Evolutionary conservation across 23 tunicate genomes (phyloP), one percentile per base, ranked within the genome.

Genomic region (Halocynthia aurantium): DNA sequence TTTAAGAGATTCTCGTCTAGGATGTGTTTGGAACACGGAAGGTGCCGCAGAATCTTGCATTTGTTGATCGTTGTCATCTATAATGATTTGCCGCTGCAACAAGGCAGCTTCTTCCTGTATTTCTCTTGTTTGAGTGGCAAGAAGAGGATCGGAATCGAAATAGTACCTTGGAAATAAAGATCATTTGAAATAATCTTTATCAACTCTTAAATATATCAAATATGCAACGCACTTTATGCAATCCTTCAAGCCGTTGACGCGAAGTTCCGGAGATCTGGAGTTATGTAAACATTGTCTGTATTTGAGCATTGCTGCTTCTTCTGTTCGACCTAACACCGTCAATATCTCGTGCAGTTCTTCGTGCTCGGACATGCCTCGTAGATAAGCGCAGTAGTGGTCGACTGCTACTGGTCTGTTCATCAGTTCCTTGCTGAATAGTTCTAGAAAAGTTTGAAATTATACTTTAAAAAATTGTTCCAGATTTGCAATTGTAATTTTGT

Each of bases 261-360:
- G 74, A 13, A 91, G 78, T 79, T 91, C 88, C 8, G 97, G 87
- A 0, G 84, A 89, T 7, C 80, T 73, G n/a, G 91, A 62, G 10
- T 84, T 57, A 10, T 82, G 82, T 55, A 91, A 53, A 50, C 84
- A 79, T 50, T 91, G 91, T 54, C 81, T 83, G 81, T 91, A 91
- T 74, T 91, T 91, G 7, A 91, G 71, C 87, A 91, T 86, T 53
- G 97, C 97, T 5, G 97, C 97, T 69, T 91, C 97, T 71, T 91
- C 97, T 5, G 90, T 90, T 51, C 90, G 76, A n/a, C 96, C 96
- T 9, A 90, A 71, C 6, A 88, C 85, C 56, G 83, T 91, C 53
- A 91, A 72, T 57, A 90, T 91, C 77, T 91, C 97, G 52, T 91
- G 92, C 21, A 91, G 77, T 68, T 91, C 97, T 19, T 91, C 97